phyloP scores from a whole-genome alignment of 1,140 invertebrate genomes.

The Hypothenemus hampei region DNA sequence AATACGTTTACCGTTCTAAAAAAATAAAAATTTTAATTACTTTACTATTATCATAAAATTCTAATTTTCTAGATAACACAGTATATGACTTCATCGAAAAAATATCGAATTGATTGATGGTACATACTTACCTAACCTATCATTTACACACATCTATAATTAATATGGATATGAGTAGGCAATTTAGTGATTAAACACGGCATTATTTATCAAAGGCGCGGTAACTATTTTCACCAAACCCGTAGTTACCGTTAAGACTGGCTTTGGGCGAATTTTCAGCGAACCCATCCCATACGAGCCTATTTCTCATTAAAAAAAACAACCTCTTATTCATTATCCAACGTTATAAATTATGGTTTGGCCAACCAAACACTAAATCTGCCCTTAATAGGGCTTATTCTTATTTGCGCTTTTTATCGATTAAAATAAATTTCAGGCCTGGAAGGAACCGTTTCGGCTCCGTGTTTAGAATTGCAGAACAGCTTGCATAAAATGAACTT shows the following conservation, averaged over 20 bases:
- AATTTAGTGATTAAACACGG: conserved; percentile 9
- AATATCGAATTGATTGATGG: conserved; percentile 12
- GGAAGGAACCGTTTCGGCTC: neutral
- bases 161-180: conserved; percentile 15
- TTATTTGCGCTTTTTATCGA: conserved; percentile 15
- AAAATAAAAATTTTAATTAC: too few species aligned
- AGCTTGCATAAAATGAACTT: too few species aligned
- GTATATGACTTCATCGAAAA: too few species aligned
- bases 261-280: conserved; percentile 11
- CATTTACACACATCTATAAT: conserved; percentile 8
- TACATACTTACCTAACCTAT: neutral
- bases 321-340: conserved; percentile 18
- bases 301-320: conserved; percentile 13
- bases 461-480: neutral
- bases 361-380: conserved; percentile 10
- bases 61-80: too few species aligned
- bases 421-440: conserved; percentile 12
- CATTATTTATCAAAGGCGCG: conserved; percentile 7
- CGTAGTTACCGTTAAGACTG: conserved; percentile 18
- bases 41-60: too few species aligned
- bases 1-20: too few species aligned
- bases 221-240: conserved; percentile 13
- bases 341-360: conserved; percentile 19
- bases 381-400: conserved; percentile 8
- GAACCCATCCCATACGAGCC: conserved; percentile 9